A percentile compares a stretch with the other conserved stretches of the same genome.
Conservation (phyloP, 2,113 vertebrate species). For the Crotophaga sulcirostris region DNA sequence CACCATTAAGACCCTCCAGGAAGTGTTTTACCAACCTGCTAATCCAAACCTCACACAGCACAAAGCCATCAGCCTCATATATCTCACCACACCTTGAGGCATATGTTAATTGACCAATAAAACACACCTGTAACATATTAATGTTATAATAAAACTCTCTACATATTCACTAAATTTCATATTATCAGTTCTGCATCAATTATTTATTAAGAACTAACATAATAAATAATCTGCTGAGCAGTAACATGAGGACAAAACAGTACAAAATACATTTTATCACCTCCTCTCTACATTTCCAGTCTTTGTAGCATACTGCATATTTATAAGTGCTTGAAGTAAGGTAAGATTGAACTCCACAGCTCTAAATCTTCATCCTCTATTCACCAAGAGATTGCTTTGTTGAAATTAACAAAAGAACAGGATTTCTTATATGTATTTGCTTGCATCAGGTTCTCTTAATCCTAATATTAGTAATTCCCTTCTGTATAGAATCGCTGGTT, state of each 20-base stretch:
- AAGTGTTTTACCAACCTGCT: slow-evolving; percentile 40
- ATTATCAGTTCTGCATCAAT: slow-evolving; percentile 53
- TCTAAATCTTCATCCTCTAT: background rate
- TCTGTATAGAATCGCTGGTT: background rate
- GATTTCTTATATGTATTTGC: background rate
- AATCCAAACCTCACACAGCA: background rate
- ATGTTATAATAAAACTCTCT: slow-evolving; percentile 41
- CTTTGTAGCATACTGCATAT: background rate
- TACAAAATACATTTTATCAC: slow-evolving; percentile 12
- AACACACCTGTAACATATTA: slow-evolving; percentile 38
- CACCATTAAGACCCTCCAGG: slow-evolving; percentile 43
- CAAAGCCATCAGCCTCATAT: background rate
- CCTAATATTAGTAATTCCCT: background rate
- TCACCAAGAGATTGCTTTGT: background rate
- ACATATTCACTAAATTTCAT: slow-evolving; percentile 17
- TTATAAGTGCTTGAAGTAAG: slow-evolving; percentile 11
- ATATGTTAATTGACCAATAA: slow-evolving; percentile 53
- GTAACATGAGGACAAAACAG: background rate
- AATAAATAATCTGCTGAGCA: slow-evolving; percentile 38
- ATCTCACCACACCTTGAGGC: slow-evolving; percentile 27
- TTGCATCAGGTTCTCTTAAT: background rate
- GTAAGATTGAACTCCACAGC: background rate
- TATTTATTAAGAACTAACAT: slow-evolving; percentile 44
- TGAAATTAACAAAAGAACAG: background rate
- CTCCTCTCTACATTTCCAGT: background rate